Conservation (phyloP, 1,140 invertebrate species). For the Anagrus nilaparvatae region DNA sequence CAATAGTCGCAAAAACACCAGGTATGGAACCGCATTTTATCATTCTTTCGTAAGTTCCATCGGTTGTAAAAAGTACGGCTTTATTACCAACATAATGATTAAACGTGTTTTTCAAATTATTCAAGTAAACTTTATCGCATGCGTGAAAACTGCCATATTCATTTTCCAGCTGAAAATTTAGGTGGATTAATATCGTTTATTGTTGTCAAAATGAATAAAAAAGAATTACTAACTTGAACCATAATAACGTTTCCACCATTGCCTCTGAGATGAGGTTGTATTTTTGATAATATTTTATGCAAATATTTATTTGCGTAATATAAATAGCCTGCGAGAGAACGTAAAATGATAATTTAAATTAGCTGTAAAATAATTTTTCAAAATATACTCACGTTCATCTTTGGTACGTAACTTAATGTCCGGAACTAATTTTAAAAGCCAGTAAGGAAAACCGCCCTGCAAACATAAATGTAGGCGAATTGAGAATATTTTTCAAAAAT, state of each 20-base stretch:
- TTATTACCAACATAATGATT: constrained; percentile 48
- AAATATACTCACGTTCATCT: constrained; percentile 43
- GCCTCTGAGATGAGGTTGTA: constrained; percentile 30
- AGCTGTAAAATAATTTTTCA: not conserved
- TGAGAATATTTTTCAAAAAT: not conserved
- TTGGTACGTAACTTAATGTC: constrained; percentile 55
- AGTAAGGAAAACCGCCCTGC: constrained; percentile 73
- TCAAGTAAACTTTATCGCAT: constrained; percentile 58
- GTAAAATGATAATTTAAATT: constrained; percentile 1
- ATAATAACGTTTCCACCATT: constrained; percentile 31
- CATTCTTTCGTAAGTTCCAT: constrained; percentile 42
- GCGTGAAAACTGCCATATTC: constrained; percentile 76
- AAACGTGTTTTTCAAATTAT: constrained; percentile 52
- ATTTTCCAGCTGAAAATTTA: constrained; percentile 63
- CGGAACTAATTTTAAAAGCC: constrained; percentile 60
- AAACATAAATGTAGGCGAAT: constrained; percentile 17
- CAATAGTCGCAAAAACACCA: constrained; percentile 56
- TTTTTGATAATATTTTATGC: constrained; percentile 40
- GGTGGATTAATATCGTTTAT: not conserved
- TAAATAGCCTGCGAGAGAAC: constrained; percentile 23
- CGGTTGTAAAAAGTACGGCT: constrained; percentile 74
- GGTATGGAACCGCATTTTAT: constrained; percentile 55
- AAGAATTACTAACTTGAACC: constrained; percentile 22
- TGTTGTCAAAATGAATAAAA: not conserved
- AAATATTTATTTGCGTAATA: constrained; percentile 22